Evolutionary conservation across 2,888 invertebrate species (phyloP).

Genomic region (Chrysina gloriosa): DNA sequence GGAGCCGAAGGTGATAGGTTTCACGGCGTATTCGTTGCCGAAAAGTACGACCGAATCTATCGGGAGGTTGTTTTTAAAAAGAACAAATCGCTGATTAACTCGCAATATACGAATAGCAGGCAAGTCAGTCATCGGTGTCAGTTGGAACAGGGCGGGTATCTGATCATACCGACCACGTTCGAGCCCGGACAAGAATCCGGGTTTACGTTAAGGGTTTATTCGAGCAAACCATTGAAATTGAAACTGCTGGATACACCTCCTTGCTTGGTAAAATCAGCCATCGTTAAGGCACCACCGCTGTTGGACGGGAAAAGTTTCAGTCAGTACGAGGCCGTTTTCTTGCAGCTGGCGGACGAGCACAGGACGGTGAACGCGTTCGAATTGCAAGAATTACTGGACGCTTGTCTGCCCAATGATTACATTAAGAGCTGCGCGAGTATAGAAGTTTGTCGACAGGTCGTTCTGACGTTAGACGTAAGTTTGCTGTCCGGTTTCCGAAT

Average conservation of each 20-base stretch:
- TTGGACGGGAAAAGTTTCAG: constrained; percentile 79
- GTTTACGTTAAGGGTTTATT: constrained; percentile 86
- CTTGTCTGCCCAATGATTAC: constrained; percentile 92
- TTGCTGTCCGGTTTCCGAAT: neutral
- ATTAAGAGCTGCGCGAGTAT: constrained; percentile 94
- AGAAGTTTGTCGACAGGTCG: constrained; percentile 91
- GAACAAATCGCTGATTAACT: constrained; percentile 87
- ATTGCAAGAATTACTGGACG: constrained; percentile 88
- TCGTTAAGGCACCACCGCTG: constrained; percentile 80
- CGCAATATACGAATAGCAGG: constrained; percentile 91
- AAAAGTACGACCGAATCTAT: constrained; percentile 80
- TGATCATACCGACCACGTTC: constrained; percentile 90
- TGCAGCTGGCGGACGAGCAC: constrained; percentile 91
- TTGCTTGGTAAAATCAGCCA: constrained; percentile 76
- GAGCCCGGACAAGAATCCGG: constrained; percentile 91
- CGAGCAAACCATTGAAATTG: constrained; percentile 81
- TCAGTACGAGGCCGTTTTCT: constrained; percentile 90
- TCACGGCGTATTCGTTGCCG: constrained; percentile 83
- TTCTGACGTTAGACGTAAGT: constrained; percentile 90
- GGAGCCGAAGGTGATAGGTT: constrained; percentile 94
- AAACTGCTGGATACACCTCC: constrained; percentile 78
- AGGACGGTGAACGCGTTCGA: constrained; percentile 91
- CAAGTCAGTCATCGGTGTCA: constrained; percentile 80
- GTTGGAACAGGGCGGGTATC: constrained; percentile 83
- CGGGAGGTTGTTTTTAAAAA: constrained; percentile 83